Conservation (phyloP, 1,140 invertebrate species). For the Plectus sambesii region DNA sequence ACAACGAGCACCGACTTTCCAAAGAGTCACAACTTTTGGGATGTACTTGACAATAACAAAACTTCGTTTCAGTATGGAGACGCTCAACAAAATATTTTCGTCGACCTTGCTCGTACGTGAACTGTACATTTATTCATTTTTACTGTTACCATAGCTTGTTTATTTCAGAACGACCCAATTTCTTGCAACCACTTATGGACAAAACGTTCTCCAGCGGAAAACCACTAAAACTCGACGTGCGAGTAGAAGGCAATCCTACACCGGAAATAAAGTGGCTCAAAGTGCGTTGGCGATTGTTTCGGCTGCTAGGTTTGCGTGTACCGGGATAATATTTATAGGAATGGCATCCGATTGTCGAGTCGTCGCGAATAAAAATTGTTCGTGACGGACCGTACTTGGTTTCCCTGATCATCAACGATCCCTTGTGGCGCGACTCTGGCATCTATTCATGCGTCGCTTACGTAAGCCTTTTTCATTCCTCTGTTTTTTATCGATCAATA, state of each 20-base stretch:
- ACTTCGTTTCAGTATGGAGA: conserved; percentile 45
- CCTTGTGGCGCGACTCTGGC: conserved; percentile 76
- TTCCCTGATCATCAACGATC: conserved; percentile 68
- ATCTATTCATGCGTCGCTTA: conserved; percentile 80
- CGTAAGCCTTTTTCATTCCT: too few relatives aligned
- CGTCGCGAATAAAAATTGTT: conserved; percentile 71
- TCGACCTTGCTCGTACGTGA: conserved; percentile 42
- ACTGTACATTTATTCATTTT: not conserved
- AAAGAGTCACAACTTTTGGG: too few relatives aligned
- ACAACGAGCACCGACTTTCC: too few relatives aligned
- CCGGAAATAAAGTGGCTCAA: conserved; percentile 95
- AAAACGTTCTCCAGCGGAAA: conserved; percentile 57
- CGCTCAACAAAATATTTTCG: conserved; percentile 39
- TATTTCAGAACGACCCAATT: conserved; percentile 66
- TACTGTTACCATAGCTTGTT: conserved; percentile 8
- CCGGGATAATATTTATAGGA: conserved; percentile 50
- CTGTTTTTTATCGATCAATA: too few relatives aligned
- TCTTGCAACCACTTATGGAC: conserved; percentile 69
- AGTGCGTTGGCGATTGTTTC: conserved; percentile 22
- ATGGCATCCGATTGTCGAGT: conserved; percentile 72
- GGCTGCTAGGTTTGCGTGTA: not conserved
- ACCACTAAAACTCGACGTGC: conserved; percentile 64
- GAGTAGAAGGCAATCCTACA: conserved; percentile 73
- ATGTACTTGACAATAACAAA: too few relatives aligned
- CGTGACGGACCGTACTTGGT: conserved; percentile 69